Percentiles rank a stretch among this genome's conserved stretches.
These are phyloP conservation scores for Petaurus breviceps DNA, from an alignment of 2,113 vertebrate species.

Conservation along the genomic window DNA sequence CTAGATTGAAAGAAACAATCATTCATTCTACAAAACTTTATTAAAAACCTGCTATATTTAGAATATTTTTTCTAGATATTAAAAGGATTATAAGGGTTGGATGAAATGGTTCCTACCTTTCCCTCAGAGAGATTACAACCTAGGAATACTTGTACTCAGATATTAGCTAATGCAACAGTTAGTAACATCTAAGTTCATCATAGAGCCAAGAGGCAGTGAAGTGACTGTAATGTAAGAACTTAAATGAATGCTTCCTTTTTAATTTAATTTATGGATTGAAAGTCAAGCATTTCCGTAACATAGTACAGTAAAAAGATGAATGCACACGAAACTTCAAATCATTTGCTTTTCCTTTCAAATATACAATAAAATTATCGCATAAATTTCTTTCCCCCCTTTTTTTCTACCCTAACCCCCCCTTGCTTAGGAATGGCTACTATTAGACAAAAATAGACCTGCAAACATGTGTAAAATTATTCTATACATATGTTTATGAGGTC, in stretches of 20 bases:
- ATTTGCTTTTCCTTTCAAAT: no score
- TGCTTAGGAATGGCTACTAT: no score
- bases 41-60: background rate
- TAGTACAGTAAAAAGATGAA: no score
- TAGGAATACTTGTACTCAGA: background rate
- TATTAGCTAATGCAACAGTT: background rate
- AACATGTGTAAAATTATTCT: no score
- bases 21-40: background rate
- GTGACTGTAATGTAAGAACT: background rate
- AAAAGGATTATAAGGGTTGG: background rate
- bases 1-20: background rate
- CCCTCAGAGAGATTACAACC: background rate
- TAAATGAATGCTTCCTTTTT: background rate
- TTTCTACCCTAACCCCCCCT: no score
- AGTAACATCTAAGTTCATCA: background rate
- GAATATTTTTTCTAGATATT: background rate
- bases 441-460: no score
- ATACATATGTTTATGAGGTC: no score
- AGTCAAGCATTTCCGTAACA: no score
- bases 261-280: no score
- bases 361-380: no score
- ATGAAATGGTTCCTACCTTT: background rate
- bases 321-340: no score
- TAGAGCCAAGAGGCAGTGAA: background rate
- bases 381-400: no score